Conservation (phyloP, 2,888 invertebrate genomes). For the Bellardia pandia region DNA sequence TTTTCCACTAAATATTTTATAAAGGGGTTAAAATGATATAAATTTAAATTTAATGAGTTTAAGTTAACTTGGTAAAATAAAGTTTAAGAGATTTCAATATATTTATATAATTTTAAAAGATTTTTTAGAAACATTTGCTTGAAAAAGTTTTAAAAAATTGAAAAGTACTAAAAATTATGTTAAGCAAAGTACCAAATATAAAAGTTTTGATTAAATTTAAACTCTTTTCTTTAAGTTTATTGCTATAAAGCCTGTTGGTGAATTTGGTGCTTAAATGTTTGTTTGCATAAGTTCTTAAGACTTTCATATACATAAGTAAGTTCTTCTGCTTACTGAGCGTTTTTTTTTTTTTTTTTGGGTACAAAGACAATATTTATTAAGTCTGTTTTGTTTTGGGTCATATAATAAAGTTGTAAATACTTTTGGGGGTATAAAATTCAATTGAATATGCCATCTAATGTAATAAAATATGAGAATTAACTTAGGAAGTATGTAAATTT, state of each 20-base stretch:
- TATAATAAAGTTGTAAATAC: slow-evolving; percentile 64
- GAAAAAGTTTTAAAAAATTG: too few species aligned
- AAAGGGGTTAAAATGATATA: not conserved
- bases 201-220: too few species aligned
- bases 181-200: too few species aligned
- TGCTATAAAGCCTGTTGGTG: not conserved
- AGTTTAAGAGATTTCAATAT: not conserved
- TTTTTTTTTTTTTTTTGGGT: not conserved
- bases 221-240: not conserved
- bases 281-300: not conserved
- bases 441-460: slow-evolving; percentile 66
- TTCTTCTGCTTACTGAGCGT: too few species aligned
- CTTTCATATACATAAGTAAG: too few species aligned
- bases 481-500: slow-evolving; percentile 65
- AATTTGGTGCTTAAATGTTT: not conserved
- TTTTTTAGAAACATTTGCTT: too few species aligned
- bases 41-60: not conserved
- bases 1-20: too few species aligned
- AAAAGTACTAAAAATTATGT: too few species aligned
- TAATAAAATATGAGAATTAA: slow-evolving; percentile 64
- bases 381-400: slow-evolving; percentile 42
- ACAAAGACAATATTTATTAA: slow-evolving; percentile 59
- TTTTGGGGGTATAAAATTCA: slow-evolving; percentile 69
- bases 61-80: not conserved
- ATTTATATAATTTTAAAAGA: too few species aligned